Evolutionary conservation across 2,888 invertebrate species (phyloP).

Genomic region (Drosophila mimica): DNA sequence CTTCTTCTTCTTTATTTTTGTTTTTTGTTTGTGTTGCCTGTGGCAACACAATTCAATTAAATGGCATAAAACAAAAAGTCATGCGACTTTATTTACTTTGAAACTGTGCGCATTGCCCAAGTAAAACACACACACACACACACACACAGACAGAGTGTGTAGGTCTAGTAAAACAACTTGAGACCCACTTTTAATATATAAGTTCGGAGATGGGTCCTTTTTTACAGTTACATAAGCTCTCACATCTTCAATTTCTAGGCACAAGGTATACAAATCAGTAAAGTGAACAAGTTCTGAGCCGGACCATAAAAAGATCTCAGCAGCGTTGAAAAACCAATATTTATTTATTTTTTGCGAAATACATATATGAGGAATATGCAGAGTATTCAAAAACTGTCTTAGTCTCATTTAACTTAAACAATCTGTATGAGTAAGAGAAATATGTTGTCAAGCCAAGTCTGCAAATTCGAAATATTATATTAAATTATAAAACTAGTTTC

Average conservation of each 20-base stretch:
- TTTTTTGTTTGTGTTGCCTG: slow-evolving; percentile 42
- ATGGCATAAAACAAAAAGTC: slow-evolving; percentile 52
- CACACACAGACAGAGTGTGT: slow-evolving; percentile 10
- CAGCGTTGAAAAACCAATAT: neutral
- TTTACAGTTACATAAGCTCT: neutral
- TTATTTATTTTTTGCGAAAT: neutral
- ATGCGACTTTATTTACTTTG: slow-evolving; percentile 42
- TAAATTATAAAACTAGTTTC: neutral
- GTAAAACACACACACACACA: slow-evolving; percentile 15
- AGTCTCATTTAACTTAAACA: neutral
- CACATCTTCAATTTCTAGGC: neutral
- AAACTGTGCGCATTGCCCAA: slow-evolving; percentile 35
- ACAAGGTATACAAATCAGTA: neutral
- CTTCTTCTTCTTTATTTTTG: neutral
- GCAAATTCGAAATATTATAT: neutral
- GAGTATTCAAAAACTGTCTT: neutral
- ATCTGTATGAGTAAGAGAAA: neutral
- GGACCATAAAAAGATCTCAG: too few species aligned
- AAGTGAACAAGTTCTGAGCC: neutral
- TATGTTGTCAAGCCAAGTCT: neutral
- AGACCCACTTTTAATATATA: neutral
- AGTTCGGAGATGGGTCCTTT: neutral
- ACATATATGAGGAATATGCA: neutral
- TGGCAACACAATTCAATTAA: slow-evolving; percentile 63
- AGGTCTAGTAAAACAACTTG: neutral